phyloP scores from a whole-genome alignment of 2,113 vertebrate genomes.

The Phocoena phocoena region DNA sequence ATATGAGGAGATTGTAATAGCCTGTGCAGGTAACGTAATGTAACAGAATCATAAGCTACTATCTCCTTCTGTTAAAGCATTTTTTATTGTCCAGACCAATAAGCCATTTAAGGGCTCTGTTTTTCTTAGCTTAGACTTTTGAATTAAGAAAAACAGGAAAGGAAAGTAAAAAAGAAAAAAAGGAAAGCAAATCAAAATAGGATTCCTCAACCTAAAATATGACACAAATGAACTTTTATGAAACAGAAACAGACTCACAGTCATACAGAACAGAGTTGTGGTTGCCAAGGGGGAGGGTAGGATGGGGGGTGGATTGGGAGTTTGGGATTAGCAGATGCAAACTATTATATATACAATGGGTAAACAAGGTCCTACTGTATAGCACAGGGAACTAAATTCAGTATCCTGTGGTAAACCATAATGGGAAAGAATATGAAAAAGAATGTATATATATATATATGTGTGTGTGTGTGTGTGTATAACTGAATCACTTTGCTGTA shows the following conservation, averaged over 20 bases:
- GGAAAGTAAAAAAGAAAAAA: neutral
- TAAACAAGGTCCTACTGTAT: neutral
- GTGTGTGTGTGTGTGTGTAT: neutral
- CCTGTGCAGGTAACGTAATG: neutral
- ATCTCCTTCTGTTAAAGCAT: neutral
- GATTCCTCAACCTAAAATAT: neutral
- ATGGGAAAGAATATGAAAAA: neutral
- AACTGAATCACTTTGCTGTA: neutral
- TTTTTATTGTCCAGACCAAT: neutral
- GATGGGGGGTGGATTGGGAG: neutral
- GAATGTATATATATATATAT: neutral
- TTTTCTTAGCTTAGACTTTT: constrained; percentile 26
- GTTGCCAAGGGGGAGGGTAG: neutral
- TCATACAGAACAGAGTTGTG: neutral
- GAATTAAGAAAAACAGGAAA: neutral
- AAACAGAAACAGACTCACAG: neutral
- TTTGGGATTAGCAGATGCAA: neutral
- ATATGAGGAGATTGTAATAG: neutral
- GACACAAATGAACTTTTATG: neutral
- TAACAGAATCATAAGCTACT: neutral
- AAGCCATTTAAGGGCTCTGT: neutral
- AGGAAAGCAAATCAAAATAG: constrained; percentile 14
- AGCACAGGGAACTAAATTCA: neutral
- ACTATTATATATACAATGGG: neutral
- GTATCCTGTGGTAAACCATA: neutral